Conservation (phyloP, 37 sponge, comb jelly and placozoan species). For the Crambe crambe region DNA sequence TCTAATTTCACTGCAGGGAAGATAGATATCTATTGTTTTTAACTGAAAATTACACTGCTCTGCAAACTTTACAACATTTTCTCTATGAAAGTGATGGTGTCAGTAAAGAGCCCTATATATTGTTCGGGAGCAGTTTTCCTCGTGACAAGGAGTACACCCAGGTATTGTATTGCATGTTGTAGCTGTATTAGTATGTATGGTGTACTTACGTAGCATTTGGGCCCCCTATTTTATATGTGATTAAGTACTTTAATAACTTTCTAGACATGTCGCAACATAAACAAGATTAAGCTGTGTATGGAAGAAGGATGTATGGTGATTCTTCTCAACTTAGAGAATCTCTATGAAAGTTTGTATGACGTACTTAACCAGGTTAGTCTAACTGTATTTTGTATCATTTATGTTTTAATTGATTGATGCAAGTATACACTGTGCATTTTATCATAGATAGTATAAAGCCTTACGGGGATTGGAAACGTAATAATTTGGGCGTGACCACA, state of each 20-base stretch:
- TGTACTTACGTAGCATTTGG: too few species aligned
- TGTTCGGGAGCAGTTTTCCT: conserved; percentile 96
- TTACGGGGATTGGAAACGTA: too few species aligned
- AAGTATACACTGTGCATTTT: too few species aligned
- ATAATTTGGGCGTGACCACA: too few species aligned
- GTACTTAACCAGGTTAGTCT: conserved; percentile 66
- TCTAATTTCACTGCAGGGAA: conserved; percentile 59
- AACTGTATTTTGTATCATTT: background rate
- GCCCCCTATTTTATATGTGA: too few species aligned
- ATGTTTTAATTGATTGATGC: background rate
- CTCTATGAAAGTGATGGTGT: too few species aligned
- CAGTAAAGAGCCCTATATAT: conserved; percentile 63
- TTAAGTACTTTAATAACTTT: too few species aligned
- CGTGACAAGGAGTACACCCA: conserved; percentile 96
- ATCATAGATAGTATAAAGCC: too few species aligned
- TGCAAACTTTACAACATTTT: conserved; percentile 67
- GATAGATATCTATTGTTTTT: too few species aligned
- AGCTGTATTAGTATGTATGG: too few species aligned
- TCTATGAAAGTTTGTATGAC: conserved; percentile 98
- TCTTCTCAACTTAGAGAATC: conserved; percentile 90
- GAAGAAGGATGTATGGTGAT: conserved; percentile 88
- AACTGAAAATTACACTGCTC: too few species aligned
- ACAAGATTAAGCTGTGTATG: conserved; percentile 96
- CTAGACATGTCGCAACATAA: conserved; percentile 91
- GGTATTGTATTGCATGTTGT: too few species aligned